These are phyloP conservation scores for Manis pentadactyla DNA, from an alignment of 2,797 vertebrate species.

Conservation along the genomic window DNA sequence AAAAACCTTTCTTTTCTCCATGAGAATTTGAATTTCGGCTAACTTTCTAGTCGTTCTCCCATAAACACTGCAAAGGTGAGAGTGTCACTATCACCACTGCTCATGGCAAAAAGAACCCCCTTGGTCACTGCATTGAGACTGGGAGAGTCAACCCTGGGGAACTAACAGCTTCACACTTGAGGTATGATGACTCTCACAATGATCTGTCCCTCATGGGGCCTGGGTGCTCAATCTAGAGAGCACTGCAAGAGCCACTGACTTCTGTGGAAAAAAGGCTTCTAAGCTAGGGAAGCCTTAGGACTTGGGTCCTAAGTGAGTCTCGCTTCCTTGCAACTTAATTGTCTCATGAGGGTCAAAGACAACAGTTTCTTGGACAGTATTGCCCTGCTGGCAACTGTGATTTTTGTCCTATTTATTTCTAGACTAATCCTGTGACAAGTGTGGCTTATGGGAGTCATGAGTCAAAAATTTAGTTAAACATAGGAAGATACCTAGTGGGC, in stretches of 20 bases:
- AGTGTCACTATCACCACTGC: not conserved
- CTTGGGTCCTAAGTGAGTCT: not conserved
- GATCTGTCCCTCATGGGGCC: not conserved
- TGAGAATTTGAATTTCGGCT: not conserved
- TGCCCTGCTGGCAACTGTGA: not conserved
- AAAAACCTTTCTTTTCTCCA: not conserved
- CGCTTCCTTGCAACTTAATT: not conserved
- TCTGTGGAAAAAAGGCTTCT: not conserved
- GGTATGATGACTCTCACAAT: not conserved
- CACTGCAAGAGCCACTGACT: not conserved
- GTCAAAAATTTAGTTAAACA: not conserved
- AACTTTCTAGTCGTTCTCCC: not conserved
- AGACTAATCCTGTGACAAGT: not conserved
- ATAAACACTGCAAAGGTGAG: not conserved
- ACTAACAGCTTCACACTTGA: not conserved
- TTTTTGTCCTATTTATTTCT: not conserved
- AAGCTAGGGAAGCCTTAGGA: not conserved
- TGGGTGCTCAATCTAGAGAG: not conserved
- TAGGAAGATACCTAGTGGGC: not conserved
- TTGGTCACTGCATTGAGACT: not conserved
- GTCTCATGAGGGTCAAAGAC: not conserved
- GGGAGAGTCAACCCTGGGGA: not conserved
- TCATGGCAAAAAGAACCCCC: not conserved
- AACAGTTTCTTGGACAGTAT: not conserved
- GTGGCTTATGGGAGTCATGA: not conserved